Conservation (phyloP, 2,797 vertebrate species). For the Pseudotriccus pelzelni region DNA sequence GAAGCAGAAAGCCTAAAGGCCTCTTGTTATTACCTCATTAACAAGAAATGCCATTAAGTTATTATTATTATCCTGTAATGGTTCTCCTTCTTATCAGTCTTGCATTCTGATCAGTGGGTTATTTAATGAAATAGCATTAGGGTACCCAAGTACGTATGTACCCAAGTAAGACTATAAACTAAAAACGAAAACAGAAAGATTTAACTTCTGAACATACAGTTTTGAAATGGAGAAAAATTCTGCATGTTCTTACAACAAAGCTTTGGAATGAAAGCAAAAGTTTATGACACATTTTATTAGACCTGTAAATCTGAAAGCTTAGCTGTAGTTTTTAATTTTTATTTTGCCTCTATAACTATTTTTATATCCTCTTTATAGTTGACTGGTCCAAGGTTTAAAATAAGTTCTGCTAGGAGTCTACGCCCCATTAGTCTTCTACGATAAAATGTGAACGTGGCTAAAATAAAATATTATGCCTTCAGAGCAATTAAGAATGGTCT, state of each 20-base stretch:
- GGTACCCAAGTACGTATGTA: background rate
- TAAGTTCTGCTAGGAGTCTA: constrained; percentile 70
- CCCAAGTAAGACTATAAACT: background rate
- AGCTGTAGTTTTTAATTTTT: constrained; percentile 78
- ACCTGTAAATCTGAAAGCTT: constrained; percentile 72
- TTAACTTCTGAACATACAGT: background rate
- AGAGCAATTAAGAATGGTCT: constrained; percentile 73
- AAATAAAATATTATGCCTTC: constrained; percentile 72
- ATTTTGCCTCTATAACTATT: constrained; percentile 74
- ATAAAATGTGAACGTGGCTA: constrained; percentile 73
- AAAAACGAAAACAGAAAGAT: background rate
- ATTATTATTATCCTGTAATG: constrained; percentile 42
- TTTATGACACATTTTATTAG: constrained; percentile 82
- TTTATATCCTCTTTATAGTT: constrained; percentile 74
- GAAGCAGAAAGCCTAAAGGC: constrained; percentile 44
- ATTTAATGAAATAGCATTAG: constrained; percentile 41
- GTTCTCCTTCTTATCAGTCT: constrained; percentile 1
- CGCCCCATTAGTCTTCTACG: constrained; percentile 73
- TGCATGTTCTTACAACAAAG: constrained; percentile 72
- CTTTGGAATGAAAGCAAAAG: constrained; percentile 81
- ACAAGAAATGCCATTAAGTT: constrained; percentile 53
- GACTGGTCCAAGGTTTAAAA: constrained; percentile 72
- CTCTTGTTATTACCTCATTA: constrained; percentile 63
- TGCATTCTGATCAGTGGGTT: constrained; percentile 34
- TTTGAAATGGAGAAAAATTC: constrained; percentile 3